phyloP scores from a whole-genome alignment of 2,113 vertebrate species.

The Uria aalge region DNA sequence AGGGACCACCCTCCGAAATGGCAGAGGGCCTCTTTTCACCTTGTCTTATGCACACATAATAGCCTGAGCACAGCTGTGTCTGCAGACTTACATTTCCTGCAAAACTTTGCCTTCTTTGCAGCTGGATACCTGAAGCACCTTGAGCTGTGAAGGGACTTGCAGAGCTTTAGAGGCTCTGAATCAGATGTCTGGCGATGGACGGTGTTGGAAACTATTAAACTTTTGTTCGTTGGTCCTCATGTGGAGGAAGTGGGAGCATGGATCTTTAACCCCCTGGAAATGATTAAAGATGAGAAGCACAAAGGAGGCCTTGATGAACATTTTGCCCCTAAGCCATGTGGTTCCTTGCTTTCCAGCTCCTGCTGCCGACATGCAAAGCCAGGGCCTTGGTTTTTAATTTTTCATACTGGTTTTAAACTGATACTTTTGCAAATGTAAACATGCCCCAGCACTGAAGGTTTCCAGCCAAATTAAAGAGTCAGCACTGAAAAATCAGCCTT shows the following conservation, averaged over 20 bases:
- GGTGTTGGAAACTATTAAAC: conserved; percentile 20
- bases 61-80: not conserved
- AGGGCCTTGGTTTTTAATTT: conserved; percentile 45
- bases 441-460: conserved; percentile 15
- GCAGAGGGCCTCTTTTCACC: conserved; percentile 16
- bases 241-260: conserved; percentile 27
- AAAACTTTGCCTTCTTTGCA: not conserved
- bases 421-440: conserved; percentile 68
- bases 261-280: conserved; percentile 51
- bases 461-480: conserved; percentile 60
- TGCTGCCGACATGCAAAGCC: conserved; percentile 5
- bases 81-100: not conserved
- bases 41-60: not conserved
- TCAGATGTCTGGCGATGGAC: not conserved
- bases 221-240: not conserved
- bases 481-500: conserved; percentile 37
- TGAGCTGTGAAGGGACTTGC: not conserved
- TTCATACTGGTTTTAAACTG: conserved; percentile 62
- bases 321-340: conserved; percentile 15
- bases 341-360: conserved; percentile 20
- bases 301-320: conserved; percentile 54
- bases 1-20: not conserved
- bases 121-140: not conserved
- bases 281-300: conserved; percentile 32
- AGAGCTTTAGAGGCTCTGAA: not conserved